Evolutionary conservation across 2,113 vertebrate genomes (phyloP).

Genomic region (Thamnophis sirtalis): DNA sequence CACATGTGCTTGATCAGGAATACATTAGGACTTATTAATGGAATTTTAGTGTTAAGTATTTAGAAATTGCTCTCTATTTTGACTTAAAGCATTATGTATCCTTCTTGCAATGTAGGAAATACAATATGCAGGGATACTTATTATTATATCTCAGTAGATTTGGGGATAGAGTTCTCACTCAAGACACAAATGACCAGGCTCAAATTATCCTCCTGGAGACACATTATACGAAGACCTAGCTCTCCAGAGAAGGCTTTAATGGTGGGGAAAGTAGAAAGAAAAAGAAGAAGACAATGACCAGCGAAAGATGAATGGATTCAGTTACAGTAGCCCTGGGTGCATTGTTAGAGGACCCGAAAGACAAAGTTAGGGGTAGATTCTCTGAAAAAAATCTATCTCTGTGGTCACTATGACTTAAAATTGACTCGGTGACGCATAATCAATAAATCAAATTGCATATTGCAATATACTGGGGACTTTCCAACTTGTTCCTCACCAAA

Average conservation of each 20-base stretch:
- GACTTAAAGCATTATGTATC: not conserved
- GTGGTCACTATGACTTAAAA: not conserved
- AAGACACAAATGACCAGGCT: not conserved
- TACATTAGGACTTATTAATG: not conserved
- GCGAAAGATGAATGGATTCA: not conserved
- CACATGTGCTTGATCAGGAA: not conserved
- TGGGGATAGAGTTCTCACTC: not conserved
- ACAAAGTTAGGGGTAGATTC: not conserved
- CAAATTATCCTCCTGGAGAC: not conserved
- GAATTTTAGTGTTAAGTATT: not conserved
- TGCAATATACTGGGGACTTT: not conserved
- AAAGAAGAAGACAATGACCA: not conserved
- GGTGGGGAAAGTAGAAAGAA: not conserved
- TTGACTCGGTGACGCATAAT: not conserved
- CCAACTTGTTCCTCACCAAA: no score
- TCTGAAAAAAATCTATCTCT: not conserved
- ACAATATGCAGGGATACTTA: not conserved
- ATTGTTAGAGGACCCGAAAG: not conserved
- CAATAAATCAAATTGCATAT: not conserved
- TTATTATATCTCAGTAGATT: not conserved
- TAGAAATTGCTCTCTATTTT: not conserved
- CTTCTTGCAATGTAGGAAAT: not conserved
- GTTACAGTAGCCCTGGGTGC: not conserved
- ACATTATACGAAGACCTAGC: not conserved
- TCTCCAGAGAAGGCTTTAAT: not conserved